Conservation (phyloP, 2,888 invertebrate species). For the Thera britannica region DNA sequence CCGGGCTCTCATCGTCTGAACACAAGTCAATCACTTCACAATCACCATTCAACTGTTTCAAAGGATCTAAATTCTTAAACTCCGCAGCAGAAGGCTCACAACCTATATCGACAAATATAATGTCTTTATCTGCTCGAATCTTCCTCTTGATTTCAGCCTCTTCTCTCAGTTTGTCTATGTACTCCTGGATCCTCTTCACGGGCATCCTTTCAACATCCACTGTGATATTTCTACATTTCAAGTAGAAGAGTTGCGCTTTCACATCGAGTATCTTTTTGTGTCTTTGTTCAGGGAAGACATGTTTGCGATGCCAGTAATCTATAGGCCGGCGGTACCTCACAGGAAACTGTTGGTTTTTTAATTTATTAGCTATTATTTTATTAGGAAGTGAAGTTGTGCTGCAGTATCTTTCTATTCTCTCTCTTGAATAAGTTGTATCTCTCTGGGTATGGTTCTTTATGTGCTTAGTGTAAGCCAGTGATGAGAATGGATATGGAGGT, state of each 20-base stretch:
- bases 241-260: constrained; percentile 77
- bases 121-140: constrained; percentile 65
- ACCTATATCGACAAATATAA: constrained; percentile 74
- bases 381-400: constrained; percentile 59
- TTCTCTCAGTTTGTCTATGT: constrained; percentile 63
- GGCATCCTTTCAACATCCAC: constrained; percentile 77
- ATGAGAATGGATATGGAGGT: constrained; percentile 79
- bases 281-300: constrained; percentile 73
- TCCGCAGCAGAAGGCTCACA: constrained; percentile 59
- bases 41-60: constrained; percentile 66
- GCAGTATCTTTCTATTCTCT: constrained; percentile 77
- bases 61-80: constrained; percentile 60
- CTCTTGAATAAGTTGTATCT: constrained; percentile 67
- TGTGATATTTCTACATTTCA: constrained; percentile 79
- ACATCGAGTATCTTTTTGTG: constrained; percentile 73
- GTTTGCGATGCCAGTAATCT: constrained; percentile 75
- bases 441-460: constrained; percentile 63
- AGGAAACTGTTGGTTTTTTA: constrained; percentile 71
- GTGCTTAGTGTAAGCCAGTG: constrained; percentile 73
- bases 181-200: constrained; percentile 69
- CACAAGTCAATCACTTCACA: constrained; percentile 88
- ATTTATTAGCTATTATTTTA: constrained; percentile 70
- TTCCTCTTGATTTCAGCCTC: constrained; percentile 57
- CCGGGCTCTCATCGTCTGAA: constrained; percentile 86
- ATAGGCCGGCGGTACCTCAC: constrained; percentile 74